Conservation (phyloP, 23 tunicate species). For the Pegea sp. region DNA sequence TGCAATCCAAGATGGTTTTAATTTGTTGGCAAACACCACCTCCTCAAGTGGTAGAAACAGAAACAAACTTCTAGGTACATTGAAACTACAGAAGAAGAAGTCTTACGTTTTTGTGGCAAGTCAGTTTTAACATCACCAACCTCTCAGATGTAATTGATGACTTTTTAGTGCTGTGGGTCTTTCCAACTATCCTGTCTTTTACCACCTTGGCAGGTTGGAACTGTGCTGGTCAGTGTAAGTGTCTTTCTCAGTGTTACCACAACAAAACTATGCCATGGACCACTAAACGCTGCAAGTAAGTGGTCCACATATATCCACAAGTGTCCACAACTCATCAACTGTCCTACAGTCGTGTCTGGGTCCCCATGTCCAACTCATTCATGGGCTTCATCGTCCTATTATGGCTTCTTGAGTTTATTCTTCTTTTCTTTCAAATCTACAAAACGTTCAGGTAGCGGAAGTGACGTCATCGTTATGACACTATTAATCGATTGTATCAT, state of each 20-base stretch:
- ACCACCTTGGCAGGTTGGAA: slow-evolving; percentile 6
- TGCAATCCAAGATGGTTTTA: slow-evolving; percentile 10
- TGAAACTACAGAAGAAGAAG: slow-evolving; percentile 5
- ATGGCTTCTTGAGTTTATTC: slow-evolving; percentile 8
- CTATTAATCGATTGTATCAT: too few relatives aligned
- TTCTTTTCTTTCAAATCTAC: slow-evolving; percentile 3
- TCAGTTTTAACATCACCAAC: neutral
- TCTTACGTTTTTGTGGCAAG: slow-evolving; percentile 7
- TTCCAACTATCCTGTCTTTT: slow-evolving; percentile 2
- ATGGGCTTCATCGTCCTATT: slow-evolving; percentile 5
- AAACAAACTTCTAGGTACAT: too few relatives aligned
- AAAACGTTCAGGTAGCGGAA: slow-evolving; percentile 12
- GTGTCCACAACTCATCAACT: neutral
- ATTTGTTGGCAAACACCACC: slow-evolving; percentile 6
- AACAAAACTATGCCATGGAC: neutral
- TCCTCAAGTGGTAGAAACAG: too few relatives aligned
- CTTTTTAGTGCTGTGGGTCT: slow-evolving; percentile 8
- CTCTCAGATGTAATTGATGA: neutral
- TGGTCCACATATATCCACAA: too few relatives aligned
- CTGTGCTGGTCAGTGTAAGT: slow-evolving; percentile 7
- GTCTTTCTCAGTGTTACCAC: slow-evolving; percentile 8
- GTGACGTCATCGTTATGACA: too few relatives aligned
- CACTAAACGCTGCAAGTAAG: neutral
- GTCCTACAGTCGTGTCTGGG: slow-evolving; percentile 11
- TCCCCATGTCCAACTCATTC: slow-evolving; percentile 11